Base-by-base conservation (phyloP, 2,797 vertebrate genomes). In the Borostomias antarcticus region DNA sequence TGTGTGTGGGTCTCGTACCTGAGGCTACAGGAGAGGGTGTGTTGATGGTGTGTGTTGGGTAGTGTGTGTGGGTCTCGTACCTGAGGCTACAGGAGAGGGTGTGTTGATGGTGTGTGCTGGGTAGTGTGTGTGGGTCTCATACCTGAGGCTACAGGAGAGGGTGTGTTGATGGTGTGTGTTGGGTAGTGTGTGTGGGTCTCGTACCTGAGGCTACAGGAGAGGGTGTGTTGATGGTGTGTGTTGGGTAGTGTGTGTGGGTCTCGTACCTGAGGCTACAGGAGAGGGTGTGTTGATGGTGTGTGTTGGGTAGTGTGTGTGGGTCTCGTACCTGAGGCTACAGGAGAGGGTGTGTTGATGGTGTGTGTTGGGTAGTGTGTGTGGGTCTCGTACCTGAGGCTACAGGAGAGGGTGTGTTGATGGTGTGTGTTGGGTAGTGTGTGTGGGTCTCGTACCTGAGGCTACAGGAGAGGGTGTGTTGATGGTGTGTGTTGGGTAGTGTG, bases 381-480 rank as follows among this genome's bases (percentile, higher is more conserved):
- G 4, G 5, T 28, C 35, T 70, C 64, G 58, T 58, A 93, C 92
- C 89, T 91, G 54, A 82, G 69, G 17, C 85, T 86, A 57, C 91
- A 92, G 80, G 86, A 89, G 81, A 90, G 90, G 54, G 90, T 92
- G 72, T 83, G 86, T 59, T 91, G 88, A 66, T 93, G 70, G 53
- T 93, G 90, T 25, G 88, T 77, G 3, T 73, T 65, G 68, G n/a
- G n/a, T n/a, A n/a, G n/a, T n/a, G n/a, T n/a, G n/a, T n/a, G n/a
- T n/a, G n/a, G 4, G 5, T 28, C 35, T 70, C 64, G 58, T 58
- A 93, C 92, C 89, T 91, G 54, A 82, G 69, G 17, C 85, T 86
- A 57, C 91, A 92, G 80, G 86, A 89, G 81, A 90, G 90, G 54
- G 90, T 92, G 72, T 83, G 86, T 59, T 91, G 88, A 66, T 93